These are phyloP conservation scores for Rhagium mordax DNA, from an alignment of 2,888 invertebrate species.

Conservation along the genomic window DNA sequence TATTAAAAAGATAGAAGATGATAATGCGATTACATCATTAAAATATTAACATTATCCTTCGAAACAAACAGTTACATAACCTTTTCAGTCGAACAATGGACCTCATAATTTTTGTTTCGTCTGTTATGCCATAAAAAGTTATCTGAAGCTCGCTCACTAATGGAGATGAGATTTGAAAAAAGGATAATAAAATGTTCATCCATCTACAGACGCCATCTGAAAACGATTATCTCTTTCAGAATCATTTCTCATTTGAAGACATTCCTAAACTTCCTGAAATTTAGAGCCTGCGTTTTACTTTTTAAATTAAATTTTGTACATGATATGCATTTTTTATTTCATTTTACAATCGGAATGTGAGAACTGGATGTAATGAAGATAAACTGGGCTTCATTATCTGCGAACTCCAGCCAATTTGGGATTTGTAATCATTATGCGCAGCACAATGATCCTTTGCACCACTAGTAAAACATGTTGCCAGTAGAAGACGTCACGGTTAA, in stretches of 20 bases:
- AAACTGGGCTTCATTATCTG: neutral
- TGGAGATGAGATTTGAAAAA: conserved; percentile 54
- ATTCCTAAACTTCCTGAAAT: conserved; percentile 55
- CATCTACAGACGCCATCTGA: conserved; percentile 57
- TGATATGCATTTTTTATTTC: conserved; percentile 50
- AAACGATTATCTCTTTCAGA: conserved; percentile 59
- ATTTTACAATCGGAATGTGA: conserved; percentile 37
- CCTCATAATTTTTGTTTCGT: conserved; percentile 18
- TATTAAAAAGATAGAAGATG: neutral
- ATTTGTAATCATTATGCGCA: neutral
- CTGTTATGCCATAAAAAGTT: conserved; percentile 23
- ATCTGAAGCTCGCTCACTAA: conserved; percentile 8
- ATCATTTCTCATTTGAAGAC: conserved; percentile 58
- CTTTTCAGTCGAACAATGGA: conserved; percentile 6
- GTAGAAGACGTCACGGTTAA: too few species aligned
- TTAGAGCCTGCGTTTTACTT: conserved; percentile 54
- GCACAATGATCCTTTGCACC: neutral
- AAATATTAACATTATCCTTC: conserved; percentile 7
- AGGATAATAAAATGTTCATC: conserved; percentile 59
- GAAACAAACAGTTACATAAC: conserved; percentile 20
- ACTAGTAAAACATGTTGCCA: too few species aligned
- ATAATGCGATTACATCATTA: neutral
- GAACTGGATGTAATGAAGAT: conserved; percentile 3
- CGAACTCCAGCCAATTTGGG: neutral
- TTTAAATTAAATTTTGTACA: conserved; percentile 56